Evolutionary conservation across 2,888 invertebrate genomes (phyloP).

Genomic region (Julus scandinavius): DNA sequence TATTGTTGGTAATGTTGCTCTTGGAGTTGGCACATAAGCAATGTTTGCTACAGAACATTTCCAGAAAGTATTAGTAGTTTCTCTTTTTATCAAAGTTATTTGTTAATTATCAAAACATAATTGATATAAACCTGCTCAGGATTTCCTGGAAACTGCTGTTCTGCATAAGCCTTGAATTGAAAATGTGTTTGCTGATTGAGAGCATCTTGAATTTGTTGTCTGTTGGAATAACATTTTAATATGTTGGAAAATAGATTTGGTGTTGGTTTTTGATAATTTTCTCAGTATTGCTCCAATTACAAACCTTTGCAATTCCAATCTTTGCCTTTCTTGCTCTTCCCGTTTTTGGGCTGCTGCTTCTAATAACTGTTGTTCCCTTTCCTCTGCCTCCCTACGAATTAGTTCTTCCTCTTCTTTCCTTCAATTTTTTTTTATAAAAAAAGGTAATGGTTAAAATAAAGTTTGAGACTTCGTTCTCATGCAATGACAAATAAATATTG

Average conservation of each 20-base stretch:
- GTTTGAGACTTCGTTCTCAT: not conserved
- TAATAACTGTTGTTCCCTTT: constrained; percentile 44
- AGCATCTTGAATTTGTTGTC: constrained; percentile 88
- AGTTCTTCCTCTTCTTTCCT: constrained; percentile 49
- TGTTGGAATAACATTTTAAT: constrained; percentile 48
- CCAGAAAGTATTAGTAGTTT: not conserved
- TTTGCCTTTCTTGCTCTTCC: constrained; percentile 78
- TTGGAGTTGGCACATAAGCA: constrained; percentile 92
- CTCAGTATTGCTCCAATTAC: not conserved
- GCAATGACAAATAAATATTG: not conserved
- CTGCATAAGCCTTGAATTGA: constrained; percentile 91
- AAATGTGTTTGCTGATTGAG: constrained; percentile 93
- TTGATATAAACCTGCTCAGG: constrained; percentile 69
- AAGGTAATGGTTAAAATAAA: too few relatives aligned
- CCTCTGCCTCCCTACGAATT: constrained; percentile 47
- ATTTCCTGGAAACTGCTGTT: constrained; percentile 82
- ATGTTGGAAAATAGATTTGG: not conserved
- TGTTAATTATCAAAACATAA: not conserved
- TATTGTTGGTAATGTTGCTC: constrained; percentile 99
- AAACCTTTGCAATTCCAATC: constrained; percentile 66
- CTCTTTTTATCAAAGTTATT: not conserved
- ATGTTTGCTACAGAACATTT: constrained; percentile 78
- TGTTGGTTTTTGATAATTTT: not conserved
- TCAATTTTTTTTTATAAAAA: not conserved
- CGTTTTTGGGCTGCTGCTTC: constrained; percentile 72